These are phyloP conservation scores for Kryptopterus vitreolus DNA, from an alignment of 2,797 vertebrate genomes.

Conservation along the genomic window DNA sequence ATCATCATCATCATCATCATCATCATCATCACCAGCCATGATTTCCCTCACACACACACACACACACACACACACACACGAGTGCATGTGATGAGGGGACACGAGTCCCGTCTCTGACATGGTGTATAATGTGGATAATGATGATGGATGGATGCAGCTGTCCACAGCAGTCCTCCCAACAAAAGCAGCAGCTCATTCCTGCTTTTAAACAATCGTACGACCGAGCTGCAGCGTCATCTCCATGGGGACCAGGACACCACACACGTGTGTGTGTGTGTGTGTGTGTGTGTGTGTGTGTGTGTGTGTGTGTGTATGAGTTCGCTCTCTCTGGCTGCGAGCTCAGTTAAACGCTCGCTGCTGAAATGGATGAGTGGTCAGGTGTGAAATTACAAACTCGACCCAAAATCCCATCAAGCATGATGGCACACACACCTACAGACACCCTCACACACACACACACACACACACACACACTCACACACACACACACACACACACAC, in stretches of 20 bases:
- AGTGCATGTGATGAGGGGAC: not conserved
- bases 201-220: constrained; percentile 71
- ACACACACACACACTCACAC: constrained; percentile 29
- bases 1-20: not conserved
- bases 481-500: constrained; percentile 23
- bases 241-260: constrained; percentile 60
- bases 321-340: constrained; percentile 29
- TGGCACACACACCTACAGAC: constrained; percentile 41
- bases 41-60: constrained; percentile 1
- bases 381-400: constrained; percentile 72
- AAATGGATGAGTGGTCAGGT: constrained; percentile 70
- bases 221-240: constrained; percentile 52
- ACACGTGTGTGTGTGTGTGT: not conserved
- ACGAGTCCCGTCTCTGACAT: not conserved
- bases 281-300: constrained; percentile 21
- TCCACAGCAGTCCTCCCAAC: not conserved
- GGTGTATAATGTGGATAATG: constrained; percentile 4
- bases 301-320: constrained; percentile 12
- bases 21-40: not conserved
- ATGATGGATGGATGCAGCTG: constrained; percentile 5
- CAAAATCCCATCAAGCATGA: constrained; percentile 53
- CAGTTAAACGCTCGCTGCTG: constrained; percentile 56
- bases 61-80: too few species aligned
- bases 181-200: constrained; percentile 30
- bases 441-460: constrained; percentile 42